Evolutionary conservation across 2,797 vertebrate genomes (phyloP), one percentile per base, ranked within the genome.

Genomic region (Hozukius guyotensis): DNA sequence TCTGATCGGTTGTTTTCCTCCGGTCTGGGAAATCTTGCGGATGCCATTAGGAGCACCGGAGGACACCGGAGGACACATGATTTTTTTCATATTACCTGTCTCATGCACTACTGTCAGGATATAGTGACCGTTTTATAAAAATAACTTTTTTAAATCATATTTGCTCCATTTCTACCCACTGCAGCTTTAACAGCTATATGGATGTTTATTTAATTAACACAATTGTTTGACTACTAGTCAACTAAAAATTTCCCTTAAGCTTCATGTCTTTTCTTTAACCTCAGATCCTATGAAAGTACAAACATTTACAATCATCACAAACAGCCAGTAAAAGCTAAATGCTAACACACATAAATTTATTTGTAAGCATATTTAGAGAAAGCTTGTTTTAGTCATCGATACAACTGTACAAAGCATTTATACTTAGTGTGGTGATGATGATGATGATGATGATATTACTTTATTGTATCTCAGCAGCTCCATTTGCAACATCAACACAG

Each of bases 1-100:
- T 46, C 14, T 8, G 42, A 46, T 0, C 0, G 14, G 6, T 46
- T 46, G 42, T 46, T 46, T 46, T 46, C 42, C 42, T 46, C 14
- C 14, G 42, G 42, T 46, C 42, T 46, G 14, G 0, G 42, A 46
- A 46, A 46, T 46, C 42, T 46, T 46, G 42, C 16, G 0, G 42
- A 46, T 46, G 42, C 14, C 42, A 0, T 46, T 16, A 16, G 42
- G 42, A 0, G 42, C 42, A 46, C 42, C 42, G 0, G 6, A 46
- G 16, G 42, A 46, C 38, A 42, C 38, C 5, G 29, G 25, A 27
- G 1, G 38, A 42, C 38, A 46, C 38, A 46, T 46, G 14, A 46
- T 46, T 46, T 46, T 46, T 46, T 46, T 46, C 14, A 46, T 18
- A 46, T 46, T 18, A 46, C 0, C 42, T 46, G 42, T 46, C 42